These are phyloP conservation scores for Yoshiicerus persimilis DNA, from an alignment of 1,140 invertebrate species.

Conservation along the genomic window DNA sequence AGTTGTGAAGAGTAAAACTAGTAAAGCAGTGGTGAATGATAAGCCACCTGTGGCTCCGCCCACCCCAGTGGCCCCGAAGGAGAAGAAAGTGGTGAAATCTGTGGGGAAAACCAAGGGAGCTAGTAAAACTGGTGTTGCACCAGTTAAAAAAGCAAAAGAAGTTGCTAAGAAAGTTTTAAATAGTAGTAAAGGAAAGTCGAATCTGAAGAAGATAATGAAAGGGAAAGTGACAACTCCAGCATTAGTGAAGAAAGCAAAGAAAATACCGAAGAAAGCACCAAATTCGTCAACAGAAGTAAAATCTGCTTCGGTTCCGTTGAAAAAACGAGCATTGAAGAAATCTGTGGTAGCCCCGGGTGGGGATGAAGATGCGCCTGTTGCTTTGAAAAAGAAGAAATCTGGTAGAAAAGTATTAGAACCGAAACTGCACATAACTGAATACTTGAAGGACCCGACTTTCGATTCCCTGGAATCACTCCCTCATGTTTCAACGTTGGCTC, in stretches of 20 bases:
- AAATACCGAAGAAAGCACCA: not conserved
- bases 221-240: not conserved
- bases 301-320: not conserved
- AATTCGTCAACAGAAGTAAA: not conserved
- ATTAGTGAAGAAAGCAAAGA: not conserved
- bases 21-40: not conserved
- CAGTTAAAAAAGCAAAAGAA: not conserved
- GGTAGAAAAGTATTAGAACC: conserved; percentile 36
- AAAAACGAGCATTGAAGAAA: not conserved
- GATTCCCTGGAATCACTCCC: conserved; percentile 56
- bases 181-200: not conserved
- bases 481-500: conserved; percentile 55
- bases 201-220: not conserved
- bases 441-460: conserved; percentile 58
- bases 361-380: not conserved
- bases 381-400: not conserved
- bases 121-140: not conserved
- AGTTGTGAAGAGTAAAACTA: not conserved
- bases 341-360: not conserved
- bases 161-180: not conserved
- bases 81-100: not conserved
- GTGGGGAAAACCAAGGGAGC: not conserved
- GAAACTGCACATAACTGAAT: conserved; percentile 52
- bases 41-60: not conserved
- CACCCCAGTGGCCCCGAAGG: not conserved